A percentile compares a stretch with the other conserved stretches of the same genome.
phyloP scores from a whole-genome alignment of 30 jellyfish, hydroid and myxozoan species.

The Hydractinia symbiolongicarpus region DNA sequence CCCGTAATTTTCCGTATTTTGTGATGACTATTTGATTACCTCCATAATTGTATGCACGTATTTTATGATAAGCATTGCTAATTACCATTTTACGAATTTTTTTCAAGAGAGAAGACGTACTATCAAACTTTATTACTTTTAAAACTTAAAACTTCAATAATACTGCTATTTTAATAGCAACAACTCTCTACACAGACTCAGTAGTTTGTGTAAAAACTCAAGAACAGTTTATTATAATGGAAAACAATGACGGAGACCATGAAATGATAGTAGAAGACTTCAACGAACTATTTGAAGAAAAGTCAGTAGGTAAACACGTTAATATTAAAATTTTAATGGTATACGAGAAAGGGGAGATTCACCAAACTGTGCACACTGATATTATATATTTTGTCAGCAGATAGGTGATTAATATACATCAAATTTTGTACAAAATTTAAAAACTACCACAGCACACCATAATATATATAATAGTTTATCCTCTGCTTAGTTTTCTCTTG shows the following conservation, averaged over 20 bases:
- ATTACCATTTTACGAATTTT: no score
- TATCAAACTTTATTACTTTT: background rate
- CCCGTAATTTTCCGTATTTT: no score
- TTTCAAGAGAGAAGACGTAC: no score
- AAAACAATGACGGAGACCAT: background rate
- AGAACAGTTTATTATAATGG: background rate
- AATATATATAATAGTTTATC: no score
- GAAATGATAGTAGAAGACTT: background rate
- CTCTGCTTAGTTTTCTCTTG: no score
- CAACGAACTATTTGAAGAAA: slow-evolving; percentile 3
- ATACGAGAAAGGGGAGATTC: background rate
- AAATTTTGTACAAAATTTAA: no score
- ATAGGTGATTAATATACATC: background rate
- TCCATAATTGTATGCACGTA: no score
- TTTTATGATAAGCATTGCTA: no score
- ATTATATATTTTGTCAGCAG: background rate
- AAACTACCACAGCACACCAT: no score
- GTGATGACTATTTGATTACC: no score
- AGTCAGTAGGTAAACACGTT: slow-evolving; percentile 10
- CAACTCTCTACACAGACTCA: slow-evolving; percentile 3
- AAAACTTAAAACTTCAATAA: background rate
- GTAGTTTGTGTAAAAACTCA: slow-evolving; percentile 5
- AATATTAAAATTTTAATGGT: background rate
- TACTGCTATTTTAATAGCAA: slow-evolving; percentile 2
- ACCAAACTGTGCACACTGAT: background rate